Evolutionary conservation across 2,113 vertebrate genomes (phyloP).

Genomic region (Lepus europaeus): DNA sequence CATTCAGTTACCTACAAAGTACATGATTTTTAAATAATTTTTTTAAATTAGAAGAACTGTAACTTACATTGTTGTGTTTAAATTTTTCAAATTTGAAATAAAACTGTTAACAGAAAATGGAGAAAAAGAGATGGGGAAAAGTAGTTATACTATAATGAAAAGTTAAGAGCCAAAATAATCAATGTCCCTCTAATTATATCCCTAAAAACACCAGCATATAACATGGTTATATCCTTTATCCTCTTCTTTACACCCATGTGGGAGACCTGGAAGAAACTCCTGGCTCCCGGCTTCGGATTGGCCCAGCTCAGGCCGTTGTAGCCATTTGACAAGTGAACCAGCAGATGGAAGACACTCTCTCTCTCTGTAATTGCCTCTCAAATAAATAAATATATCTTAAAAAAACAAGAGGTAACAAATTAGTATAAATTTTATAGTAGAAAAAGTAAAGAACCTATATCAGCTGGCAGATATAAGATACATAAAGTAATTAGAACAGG

Average conservation of each 20-base stretch:
- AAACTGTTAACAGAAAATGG: background rate
- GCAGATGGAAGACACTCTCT: too few species aligned
- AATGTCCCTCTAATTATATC: background rate
- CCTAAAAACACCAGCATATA: background rate
- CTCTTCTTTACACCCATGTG: background rate
- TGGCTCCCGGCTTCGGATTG: too few species aligned
- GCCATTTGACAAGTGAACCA: too few species aligned
- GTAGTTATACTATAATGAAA: background rate
- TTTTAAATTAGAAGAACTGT: constrained; percentile 29
- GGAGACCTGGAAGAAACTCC: too few species aligned
- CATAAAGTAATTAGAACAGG: background rate
- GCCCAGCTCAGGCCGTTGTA: too few species aligned
- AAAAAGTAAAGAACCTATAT: background rate
- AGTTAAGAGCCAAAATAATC: constrained; percentile 1
- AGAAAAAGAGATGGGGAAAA: background rate
- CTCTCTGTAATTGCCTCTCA: too few species aligned
- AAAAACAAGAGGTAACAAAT: too few species aligned
- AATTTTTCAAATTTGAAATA: constrained; percentile 51
- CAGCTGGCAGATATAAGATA: background rate
- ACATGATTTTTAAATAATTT: background rate
- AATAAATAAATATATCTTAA: too few species aligned
- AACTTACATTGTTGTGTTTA: background rate
- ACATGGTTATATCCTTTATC: background rate
- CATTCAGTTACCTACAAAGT: constrained; percentile 97
- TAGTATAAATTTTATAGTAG: too few species aligned